These are phyloP conservation scores for Patella pellucida DNA, from an alignment of 2,888 invertebrate genomes.

Conservation along the genomic window DNA sequence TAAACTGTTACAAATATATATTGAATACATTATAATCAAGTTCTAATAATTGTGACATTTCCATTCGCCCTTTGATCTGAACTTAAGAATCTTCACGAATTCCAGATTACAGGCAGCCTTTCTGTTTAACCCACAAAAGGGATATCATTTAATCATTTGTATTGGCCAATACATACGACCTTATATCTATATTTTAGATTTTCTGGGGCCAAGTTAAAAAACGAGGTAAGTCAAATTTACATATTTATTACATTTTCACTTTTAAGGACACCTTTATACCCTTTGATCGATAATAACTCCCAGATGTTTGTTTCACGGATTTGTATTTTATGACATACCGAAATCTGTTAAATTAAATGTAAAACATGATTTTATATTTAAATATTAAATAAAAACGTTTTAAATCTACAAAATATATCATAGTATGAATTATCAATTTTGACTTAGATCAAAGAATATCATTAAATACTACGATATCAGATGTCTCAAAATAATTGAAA, in stretches of 20 bases:
- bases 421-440: background rate
- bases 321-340: too few relatives aligned
- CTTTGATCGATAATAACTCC: background rate
- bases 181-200: constrained; percentile 54
- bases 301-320: background rate
- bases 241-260: too few relatives aligned
- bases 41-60: too few relatives aligned
- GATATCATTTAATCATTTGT: too few relatives aligned
- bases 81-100: too few relatives aligned
- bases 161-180: background rate
- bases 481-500: background rate
- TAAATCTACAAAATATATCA: background rate
- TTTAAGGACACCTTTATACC: too few relatives aligned
- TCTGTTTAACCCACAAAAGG: too few relatives aligned
- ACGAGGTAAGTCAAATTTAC: constrained; percentile 61
- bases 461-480: background rate
- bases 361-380: background rate
- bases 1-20: too few relatives aligned
- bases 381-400: background rate
- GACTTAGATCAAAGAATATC: background rate
- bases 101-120: too few relatives aligned
- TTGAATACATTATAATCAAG: too few relatives aligned
- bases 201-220: constrained; percentile 69
- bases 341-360: too few relatives aligned
- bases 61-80: too few relatives aligned